Evolutionary conservation across 1,140 invertebrate species (phyloP).

Genomic region (Carposina sasakii): DNA sequence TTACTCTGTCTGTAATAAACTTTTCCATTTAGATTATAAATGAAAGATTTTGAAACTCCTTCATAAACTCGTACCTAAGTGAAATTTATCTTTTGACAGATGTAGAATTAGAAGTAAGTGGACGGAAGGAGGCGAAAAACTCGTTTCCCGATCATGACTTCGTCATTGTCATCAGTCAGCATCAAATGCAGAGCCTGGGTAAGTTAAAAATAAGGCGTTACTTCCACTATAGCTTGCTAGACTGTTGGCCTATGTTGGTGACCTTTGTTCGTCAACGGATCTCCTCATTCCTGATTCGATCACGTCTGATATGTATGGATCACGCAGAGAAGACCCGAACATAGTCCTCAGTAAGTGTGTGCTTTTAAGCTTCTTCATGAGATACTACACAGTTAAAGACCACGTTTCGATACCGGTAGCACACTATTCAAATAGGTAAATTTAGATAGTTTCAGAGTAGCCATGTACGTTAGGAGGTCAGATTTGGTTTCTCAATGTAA

Average conservation of each 20-base stretch:
- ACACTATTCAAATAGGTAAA: too few relatives aligned
- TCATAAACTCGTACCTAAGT: too few relatives aligned
- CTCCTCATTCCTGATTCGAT: background rate
- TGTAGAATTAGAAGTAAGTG: slow-evolving; percentile 24
- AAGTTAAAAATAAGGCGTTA: background rate
- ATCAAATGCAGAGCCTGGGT: slow-evolving; percentile 47
- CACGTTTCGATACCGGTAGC: too few relatives aligned
- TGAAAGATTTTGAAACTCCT: too few relatives aligned
- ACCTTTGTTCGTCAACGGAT: background rate
- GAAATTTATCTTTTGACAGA: slow-evolving; percentile 20
- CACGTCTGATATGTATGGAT: background rate
- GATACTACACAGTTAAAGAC: too few relatives aligned
- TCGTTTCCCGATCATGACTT: slow-evolving; percentile 22
- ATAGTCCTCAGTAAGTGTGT: background rate
- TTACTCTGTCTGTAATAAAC: too few relatives aligned
- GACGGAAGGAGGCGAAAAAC: slow-evolving; percentile 11
- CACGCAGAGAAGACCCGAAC: background rate
- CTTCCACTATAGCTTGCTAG: background rate
- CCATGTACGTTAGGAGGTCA: too few relatives aligned
- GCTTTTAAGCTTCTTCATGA: too few relatives aligned
- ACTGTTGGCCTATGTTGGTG: background rate
- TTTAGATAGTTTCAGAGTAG: too few relatives aligned
- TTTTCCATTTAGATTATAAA: too few relatives aligned
- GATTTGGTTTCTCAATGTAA: background rate
- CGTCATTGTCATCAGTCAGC: slow-evolving; percentile 37